Evolutionary conservation across 1,140 invertebrate genomes (phyloP).

Genomic region (Teleogryllus occipitalis): DNA sequence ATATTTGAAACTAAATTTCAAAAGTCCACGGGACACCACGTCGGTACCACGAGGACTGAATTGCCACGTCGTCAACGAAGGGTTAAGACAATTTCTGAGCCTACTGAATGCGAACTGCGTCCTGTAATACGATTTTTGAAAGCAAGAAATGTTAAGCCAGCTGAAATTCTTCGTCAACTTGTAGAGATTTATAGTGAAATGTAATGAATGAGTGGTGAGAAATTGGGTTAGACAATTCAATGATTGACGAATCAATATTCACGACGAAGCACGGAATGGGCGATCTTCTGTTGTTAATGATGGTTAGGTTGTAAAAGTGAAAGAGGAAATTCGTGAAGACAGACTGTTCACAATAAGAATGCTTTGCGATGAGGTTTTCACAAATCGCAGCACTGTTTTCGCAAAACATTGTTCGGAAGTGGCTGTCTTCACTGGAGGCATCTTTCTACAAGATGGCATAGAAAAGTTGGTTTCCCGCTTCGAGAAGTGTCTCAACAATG

Average conservation of each 20-base stretch:
- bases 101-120: conserved; percentile 9
- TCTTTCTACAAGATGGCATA: no score
- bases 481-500: no score
- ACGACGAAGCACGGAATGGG: conserved; percentile 25
- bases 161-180: conserved; percentile 23
- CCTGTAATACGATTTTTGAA: conserved; percentile 23
- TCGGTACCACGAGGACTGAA: no score
- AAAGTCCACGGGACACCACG: no score
- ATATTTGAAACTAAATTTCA: no score
- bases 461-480: no score
- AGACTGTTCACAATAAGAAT: conserved; percentile 20
- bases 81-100: conserved; percentile 21
- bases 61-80: no score
- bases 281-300: conserved; percentile 24
- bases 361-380: conserved; percentile 18
- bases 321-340: conserved; percentile 20
- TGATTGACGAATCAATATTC: conserved; percentile 23
- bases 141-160: conserved; percentile 21
- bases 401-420: no score
- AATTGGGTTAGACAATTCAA: conserved; percentile 25
- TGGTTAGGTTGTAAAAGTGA: conserved; percentile 23
- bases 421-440: no score
- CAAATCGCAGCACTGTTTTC: conserved; percentile 12
- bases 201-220: conserved; percentile 24
- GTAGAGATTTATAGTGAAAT: conserved; percentile 22